A percentile compares a stretch with the other conserved stretches of the same genome.
Evolutionary conservation across 2,113 vertebrate genomes (phyloP).

Genomic region (Prolemur simus): DNA sequence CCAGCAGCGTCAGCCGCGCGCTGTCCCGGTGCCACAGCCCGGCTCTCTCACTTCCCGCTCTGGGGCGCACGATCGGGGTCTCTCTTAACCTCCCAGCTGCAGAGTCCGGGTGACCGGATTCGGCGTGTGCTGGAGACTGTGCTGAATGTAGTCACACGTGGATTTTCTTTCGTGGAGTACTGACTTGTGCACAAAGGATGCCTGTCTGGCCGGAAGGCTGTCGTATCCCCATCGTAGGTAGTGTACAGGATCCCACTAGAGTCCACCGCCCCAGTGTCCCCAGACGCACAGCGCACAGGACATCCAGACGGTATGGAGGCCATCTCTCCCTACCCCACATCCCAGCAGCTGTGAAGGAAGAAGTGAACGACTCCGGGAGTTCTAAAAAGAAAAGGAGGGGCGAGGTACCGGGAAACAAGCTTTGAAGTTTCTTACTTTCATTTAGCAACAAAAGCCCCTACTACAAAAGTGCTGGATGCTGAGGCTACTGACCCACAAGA

Average conservation of each 20-base stretch:
- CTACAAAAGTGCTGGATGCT: neutral
- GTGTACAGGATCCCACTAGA: neutral
- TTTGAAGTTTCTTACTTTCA: neutral
- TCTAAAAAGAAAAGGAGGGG: neutral
- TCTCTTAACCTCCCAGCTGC: neutral
- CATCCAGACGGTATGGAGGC: neutral
- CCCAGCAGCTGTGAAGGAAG: neutral
- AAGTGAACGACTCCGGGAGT: neutral
- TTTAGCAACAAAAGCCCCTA: neutral
- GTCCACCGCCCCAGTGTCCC: neutral
- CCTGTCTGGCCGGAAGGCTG: neutral
- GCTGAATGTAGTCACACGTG: neutral
- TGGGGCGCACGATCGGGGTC: neutral
- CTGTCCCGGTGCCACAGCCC: neutral
- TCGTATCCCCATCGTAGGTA: too few relatives aligned
- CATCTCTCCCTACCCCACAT: neutral
- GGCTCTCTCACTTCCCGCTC: neutral
- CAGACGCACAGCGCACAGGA: neutral
- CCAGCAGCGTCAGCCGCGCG: neutral
- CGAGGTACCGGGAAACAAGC: rapidly evolving
- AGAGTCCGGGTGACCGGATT: too few relatives aligned
- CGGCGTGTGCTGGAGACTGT: neutral
- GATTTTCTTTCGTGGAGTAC: neutral
- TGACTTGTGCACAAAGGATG: neutral
- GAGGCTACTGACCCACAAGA: neutral